These are phyloP conservation scores for Andrena bicolor DNA, from an alignment of 2,888 invertebrate genomes.

Conservation along the genomic window DNA sequence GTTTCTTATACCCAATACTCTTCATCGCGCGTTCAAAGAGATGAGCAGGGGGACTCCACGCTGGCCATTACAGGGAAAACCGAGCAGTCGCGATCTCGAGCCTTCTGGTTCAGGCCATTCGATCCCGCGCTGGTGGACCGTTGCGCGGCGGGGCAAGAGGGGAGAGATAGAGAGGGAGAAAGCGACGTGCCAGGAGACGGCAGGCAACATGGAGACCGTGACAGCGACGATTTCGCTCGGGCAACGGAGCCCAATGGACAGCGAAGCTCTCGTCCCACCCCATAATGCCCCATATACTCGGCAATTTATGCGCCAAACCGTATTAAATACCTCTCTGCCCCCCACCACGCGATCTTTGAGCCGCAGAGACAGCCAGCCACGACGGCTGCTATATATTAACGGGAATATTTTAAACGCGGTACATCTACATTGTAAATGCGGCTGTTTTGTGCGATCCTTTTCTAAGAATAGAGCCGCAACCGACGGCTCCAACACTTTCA, in stretches of 20 bases:
- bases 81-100: slow-evolving; percentile 21
- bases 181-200: slow-evolving; percentile 59
- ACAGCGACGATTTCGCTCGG: slow-evolving; percentile 66
- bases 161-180: slow-evolving; percentile 24
- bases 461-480: slow-evolving; percentile 79
- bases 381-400: slow-evolving; percentile 77
- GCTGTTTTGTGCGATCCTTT: slow-evolving; percentile 75
- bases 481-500: slow-evolving; percentile 49
- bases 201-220: slow-evolving; percentile 73
- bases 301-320: slow-evolving; percentile 83
- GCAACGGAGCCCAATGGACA: slow-evolving; percentile 59
- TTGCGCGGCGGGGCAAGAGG: slow-evolving; percentile 7
- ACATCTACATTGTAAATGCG: slow-evolving; percentile 83
- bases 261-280: slow-evolving; percentile 70
- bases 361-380: slow-evolving; percentile 43
- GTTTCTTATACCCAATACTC: no score
- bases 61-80: not conserved
- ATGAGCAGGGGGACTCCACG: no score
- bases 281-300: slow-evolving; percentile 83
- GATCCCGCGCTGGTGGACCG: slow-evolving; percentile 26
- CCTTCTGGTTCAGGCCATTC: not conserved
- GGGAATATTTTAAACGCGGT: slow-evolving; percentile 81
- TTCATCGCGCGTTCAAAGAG: no score
- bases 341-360: slow-evolving; percentile 52
- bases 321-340: slow-evolving; percentile 80